phyloP scores from a whole-genome alignment of 1,140 invertebrate genomes.

The Caerostris extrusa region DNA sequence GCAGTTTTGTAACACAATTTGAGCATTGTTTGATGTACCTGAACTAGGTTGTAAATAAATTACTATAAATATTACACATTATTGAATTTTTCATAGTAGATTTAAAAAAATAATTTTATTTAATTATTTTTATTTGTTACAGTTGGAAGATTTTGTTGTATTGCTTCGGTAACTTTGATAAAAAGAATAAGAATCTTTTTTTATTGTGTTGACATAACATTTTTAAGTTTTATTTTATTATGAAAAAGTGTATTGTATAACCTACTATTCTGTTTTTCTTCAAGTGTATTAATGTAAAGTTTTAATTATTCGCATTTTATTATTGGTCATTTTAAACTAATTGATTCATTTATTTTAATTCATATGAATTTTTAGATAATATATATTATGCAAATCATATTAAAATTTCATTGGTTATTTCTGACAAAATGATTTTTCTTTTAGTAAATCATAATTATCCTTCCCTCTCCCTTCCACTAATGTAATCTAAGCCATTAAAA shows the following conservation, averaged over 20 bases:
- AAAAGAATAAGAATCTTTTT: conserved; percentile 7
- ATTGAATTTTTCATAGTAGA: conserved; percentile 13
- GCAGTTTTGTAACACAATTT: background rate
- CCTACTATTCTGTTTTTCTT: background rate
- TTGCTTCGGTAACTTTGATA: background rate
- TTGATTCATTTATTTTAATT: too few relatives aligned
- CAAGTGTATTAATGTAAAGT: background rate
- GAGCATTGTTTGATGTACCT: conserved; percentile 68
- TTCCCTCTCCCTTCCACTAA: conserved; percentile 13
- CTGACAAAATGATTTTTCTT: background rate
- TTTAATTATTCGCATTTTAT: background rate
- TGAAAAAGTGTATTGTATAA: background rate
- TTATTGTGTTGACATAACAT: background rate
- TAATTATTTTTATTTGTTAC: conserved; percentile 37
- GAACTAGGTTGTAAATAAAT: conserved; percentile 77
- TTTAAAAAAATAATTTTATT: conserved; percentile 58
- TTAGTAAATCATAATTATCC: background rate
- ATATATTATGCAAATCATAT: too few relatives aligned
- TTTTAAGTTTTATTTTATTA: conserved; percentile 13
- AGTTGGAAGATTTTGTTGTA: conserved; percentile 12
- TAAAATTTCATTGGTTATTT: too few relatives aligned
- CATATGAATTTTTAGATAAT: too few relatives aligned
- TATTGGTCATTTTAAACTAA: background rate
- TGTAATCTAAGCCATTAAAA: background rate
- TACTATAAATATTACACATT: conserved; percentile 64